A percentile compares a stretch with the other conserved stretches of the same genome.
These are phyloP conservation scores for Chelonia mydas DNA, from an alignment of 2,797 vertebrate genomes.

Conservation along the genomic window DNA sequence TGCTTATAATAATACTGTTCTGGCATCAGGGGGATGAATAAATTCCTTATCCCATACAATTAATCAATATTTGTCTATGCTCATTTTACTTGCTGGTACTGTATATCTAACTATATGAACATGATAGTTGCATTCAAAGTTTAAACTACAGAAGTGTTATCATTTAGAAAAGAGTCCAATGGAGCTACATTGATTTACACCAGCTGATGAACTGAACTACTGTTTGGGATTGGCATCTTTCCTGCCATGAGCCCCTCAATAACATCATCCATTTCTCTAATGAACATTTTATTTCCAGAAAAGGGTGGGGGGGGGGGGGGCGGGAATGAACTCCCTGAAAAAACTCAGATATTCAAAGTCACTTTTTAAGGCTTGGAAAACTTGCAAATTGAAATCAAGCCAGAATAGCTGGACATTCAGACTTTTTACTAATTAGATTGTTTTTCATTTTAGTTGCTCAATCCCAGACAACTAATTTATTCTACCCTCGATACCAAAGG, in stretches of 20 bases:
- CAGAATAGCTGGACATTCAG: background rate
- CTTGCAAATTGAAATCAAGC: constrained; percentile 47
- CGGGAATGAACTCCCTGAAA: constrained; percentile 4
- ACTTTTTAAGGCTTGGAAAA: constrained; percentile 48
- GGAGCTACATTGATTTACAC: background rate
- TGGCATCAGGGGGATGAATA: background rate
- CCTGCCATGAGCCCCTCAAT: constrained; percentile 1
- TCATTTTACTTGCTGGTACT: background rate
- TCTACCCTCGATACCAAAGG: background rate
- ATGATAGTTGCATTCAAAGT: background rate
- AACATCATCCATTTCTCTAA: constrained; percentile 44
- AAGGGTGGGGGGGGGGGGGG: background rate
- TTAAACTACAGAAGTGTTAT: background rate
- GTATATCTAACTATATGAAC: background rate
- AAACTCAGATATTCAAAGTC: background rate
- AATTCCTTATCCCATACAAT: background rate
- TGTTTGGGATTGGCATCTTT: constrained; percentile 12
- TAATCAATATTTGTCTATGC: background rate
- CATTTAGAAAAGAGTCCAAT: background rate
- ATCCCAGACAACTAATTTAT: constrained; percentile 36
- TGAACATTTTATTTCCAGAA: constrained; percentile 1
- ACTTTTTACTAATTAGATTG: constrained; percentile 58
- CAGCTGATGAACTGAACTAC: background rate
- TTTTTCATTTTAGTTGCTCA: constrained; percentile 47
- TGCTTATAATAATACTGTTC: background rate